Conservation (phyloP, 2,113 vertebrate genomes). For the Catagonus wagneri region DNA sequence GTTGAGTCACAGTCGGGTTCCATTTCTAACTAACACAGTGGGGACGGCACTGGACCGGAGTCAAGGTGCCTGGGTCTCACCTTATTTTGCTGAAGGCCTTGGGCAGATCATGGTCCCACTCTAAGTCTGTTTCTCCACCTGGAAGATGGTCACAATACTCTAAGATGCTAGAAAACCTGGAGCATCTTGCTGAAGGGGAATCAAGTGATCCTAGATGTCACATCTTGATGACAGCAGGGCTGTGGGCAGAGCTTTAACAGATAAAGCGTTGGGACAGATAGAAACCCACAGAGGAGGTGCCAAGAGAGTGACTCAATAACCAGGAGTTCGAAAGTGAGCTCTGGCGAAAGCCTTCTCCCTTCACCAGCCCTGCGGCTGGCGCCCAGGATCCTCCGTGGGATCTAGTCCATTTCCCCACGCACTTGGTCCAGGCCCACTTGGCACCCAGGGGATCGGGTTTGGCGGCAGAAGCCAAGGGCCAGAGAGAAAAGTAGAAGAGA, state of each 20-base stretch:
- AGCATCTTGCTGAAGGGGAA: neutral
- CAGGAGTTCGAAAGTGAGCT: neutral
- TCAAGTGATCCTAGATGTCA: neutral
- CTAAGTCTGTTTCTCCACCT: neutral
- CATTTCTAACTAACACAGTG: neutral
- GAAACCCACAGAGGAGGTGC: neutral
- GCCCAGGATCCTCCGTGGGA: accelerated
- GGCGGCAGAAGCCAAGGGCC: neutral
- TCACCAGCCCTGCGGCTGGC: neutral
- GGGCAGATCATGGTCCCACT: too few relatives aligned
- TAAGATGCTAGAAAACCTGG: neutral
- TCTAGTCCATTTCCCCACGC: neutral
- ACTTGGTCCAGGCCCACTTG: too few relatives aligned
- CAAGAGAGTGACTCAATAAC: neutral
- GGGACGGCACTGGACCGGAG: accelerated
- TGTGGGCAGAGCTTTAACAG: neutral
- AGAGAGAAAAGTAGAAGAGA: neutral
- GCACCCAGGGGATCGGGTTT: neutral
- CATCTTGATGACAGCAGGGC: neutral
- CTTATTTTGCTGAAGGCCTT: neutral
- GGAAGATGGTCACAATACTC: neutral
- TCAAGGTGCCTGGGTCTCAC: neutral
- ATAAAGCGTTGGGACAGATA: accelerated
- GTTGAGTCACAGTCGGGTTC: neutral
- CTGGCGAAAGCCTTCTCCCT: neutral